A percentile compares a stretch with the other conserved stretches of the same genome.
Conservation (phyloP, 2,113 vertebrate species). For the Microcebus tavaratra region DNA sequence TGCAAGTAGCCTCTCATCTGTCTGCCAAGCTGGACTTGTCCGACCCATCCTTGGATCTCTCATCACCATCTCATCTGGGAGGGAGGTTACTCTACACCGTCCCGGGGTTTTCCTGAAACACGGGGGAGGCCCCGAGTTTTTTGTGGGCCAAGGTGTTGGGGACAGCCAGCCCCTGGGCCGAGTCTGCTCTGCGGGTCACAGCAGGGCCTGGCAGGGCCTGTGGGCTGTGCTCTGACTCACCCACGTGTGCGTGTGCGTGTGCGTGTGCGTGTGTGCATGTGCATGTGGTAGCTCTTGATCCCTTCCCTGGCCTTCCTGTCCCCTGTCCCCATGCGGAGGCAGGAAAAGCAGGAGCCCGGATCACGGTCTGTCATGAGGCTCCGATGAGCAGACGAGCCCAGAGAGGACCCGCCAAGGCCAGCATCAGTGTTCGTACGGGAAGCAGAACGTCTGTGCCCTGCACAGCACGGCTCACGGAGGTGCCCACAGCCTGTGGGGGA, state of each 20-base stretch:
- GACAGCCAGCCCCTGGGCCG: not conserved
- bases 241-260: accelerated
- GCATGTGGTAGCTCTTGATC: not conserved
- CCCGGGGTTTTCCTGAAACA: too few species aligned
- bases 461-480: too few species aligned
- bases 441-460: not conserved
- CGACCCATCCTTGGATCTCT: too few species aligned
- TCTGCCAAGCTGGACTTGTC: too few species aligned
- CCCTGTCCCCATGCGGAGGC: not conserved
- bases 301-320: not conserved
- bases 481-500: not conserved
- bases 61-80: too few species aligned
- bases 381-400: accelerated
- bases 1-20: too few species aligned
- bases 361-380: not conserved
- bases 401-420: not conserved
- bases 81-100: too few species aligned
- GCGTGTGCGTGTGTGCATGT: accelerated
- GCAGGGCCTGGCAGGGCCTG: not conserved
- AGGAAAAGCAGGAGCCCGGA: not conserved
- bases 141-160: too few species aligned
- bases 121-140: too few species aligned
- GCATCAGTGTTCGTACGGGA: not conserved
- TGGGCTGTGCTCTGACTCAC: not conserved
- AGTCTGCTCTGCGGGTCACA: not conserved